Evolutionary conservation across 2,113 vertebrate species (phyloP).

Genomic region (Percina caprodes): DNA sequence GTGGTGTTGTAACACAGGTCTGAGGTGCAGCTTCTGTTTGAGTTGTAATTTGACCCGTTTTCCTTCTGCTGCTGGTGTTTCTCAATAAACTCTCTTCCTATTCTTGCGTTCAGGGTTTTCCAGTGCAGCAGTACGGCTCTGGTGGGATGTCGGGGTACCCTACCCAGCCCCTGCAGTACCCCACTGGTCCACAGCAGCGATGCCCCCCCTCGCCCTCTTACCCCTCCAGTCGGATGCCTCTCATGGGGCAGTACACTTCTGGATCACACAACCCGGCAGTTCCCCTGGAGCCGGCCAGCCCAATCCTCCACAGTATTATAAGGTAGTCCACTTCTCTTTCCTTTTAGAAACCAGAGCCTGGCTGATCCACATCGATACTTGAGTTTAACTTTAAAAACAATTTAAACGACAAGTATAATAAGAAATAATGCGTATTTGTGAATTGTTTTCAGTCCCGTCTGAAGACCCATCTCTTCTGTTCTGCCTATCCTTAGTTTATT

Average conservation of each 20-base stretch:
- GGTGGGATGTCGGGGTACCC: conserved; percentile 82
- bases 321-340: conserved; percentile 78
- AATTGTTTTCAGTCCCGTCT: too few species aligned
- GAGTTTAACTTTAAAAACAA: too few species aligned
- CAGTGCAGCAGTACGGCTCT: conserved; percentile 82
- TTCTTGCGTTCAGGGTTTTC: conserved; percentile 70
- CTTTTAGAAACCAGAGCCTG: not conserved
- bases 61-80: too few species aligned
- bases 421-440: too few species aligned
- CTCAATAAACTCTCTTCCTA: not conserved
- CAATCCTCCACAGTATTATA: conserved; percentile 89
- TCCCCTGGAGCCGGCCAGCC: conserved; percentile 82
- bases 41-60: too few species aligned
- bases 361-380: not conserved
- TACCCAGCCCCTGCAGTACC: conserved; percentile 90
- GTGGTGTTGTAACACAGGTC: not conserved
- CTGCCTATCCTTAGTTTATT: too few species aligned
- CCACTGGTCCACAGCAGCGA: conserved; percentile 87
- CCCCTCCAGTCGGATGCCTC: conserved; percentile 87
- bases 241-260: conserved; percentile 69
- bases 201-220: conserved; percentile 90
- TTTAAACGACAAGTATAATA: too few species aligned
- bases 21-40: too few species aligned
- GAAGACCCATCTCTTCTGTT: too few species aligned
- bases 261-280: conserved; percentile 86